phyloP scores from a whole-genome alignment of 2,888 invertebrate species.

The Lamellibrachia columna region DNA sequence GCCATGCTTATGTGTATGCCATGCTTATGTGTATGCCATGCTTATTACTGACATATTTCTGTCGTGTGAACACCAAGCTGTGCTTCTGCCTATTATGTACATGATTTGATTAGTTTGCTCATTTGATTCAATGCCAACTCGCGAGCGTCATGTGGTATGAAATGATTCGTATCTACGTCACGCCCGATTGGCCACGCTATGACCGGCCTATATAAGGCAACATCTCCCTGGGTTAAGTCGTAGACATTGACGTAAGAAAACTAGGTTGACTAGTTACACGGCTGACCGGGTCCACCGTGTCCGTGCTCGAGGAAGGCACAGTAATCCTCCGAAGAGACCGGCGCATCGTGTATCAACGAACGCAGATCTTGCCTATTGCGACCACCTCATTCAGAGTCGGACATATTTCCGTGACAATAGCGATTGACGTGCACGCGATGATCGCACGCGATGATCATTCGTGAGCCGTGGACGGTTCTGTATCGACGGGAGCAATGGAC shows the following conservation, averaged over 20 bases:
- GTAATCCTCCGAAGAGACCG: neutral
- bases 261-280: neutral
- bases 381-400: neutral
- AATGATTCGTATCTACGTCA: conserved; percentile 12
- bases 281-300: neutral
- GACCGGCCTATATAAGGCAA: neutral
- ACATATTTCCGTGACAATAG: neutral
- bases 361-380: neutral
- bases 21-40: neutral
- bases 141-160: neutral
- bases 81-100: neutral
- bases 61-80: neutral
- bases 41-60: neutral
- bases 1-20: neutral
- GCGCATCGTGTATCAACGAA: neutral
- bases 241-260: neutral
- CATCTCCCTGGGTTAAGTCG: conserved; percentile 1
- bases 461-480: neutral
- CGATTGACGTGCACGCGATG: neutral
- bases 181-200: neutral
- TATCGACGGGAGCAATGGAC: neutral
- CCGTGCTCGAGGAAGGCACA: neutral
- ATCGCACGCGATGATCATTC: neutral
- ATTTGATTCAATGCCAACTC: neutral
- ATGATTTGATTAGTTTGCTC: neutral